phyloP scores from a whole-genome alignment of 2,797 vertebrate species.

The Microchirus variegatus region DNA sequence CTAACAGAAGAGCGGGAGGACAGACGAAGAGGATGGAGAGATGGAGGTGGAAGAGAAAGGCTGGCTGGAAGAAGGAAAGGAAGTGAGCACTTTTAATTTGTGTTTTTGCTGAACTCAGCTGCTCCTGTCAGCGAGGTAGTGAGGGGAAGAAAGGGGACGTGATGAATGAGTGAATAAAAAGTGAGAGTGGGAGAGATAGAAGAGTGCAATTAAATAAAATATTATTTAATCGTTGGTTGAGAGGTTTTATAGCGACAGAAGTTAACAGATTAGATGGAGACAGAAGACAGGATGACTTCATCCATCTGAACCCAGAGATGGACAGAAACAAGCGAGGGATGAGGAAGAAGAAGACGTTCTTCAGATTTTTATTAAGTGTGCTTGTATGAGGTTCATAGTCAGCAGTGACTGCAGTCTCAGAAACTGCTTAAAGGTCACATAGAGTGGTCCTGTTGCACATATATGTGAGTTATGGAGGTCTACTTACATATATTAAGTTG shows the following conservation, averaged over 20 bases:
- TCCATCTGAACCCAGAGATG: slow-evolving; percentile 16
- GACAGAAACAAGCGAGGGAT: neutral
- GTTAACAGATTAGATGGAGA: too few species aligned
- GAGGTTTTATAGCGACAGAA: slow-evolving; percentile 21
- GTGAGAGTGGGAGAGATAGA: slow-evolving; percentile 13
- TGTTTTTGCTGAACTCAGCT: slow-evolving; percentile 79
- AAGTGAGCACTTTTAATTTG: slow-evolving; percentile 65
- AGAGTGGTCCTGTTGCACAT: too few species aligned
- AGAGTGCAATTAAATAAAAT: slow-evolving; percentile 41
- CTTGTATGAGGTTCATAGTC: too few species aligned
- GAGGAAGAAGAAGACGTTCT: neutral
- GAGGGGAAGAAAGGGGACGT: slow-evolving; percentile 16
- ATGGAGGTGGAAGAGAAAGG: slow-evolving; percentile 26
- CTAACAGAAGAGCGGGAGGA: slow-evolving; percentile 38
- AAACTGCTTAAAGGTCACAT: too few species aligned
- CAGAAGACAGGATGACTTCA: neutral
- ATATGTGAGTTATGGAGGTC: too few species aligned
- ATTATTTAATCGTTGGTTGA: slow-evolving; percentile 36
- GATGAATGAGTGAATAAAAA: slow-evolving; percentile 61
- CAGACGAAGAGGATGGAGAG: slow-evolving; percentile 37
- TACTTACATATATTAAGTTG: too few species aligned
- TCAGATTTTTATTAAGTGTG: too few species aligned
- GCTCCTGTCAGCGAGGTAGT: slow-evolving; percentile 44
- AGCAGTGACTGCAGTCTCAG: too few species aligned
- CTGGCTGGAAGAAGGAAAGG: slow-evolving; percentile 29